These are phyloP conservation scores for Polyommatus iphigenia DNA, from an alignment of 2,888 invertebrate genomes.

Conservation along the genomic window DNA sequence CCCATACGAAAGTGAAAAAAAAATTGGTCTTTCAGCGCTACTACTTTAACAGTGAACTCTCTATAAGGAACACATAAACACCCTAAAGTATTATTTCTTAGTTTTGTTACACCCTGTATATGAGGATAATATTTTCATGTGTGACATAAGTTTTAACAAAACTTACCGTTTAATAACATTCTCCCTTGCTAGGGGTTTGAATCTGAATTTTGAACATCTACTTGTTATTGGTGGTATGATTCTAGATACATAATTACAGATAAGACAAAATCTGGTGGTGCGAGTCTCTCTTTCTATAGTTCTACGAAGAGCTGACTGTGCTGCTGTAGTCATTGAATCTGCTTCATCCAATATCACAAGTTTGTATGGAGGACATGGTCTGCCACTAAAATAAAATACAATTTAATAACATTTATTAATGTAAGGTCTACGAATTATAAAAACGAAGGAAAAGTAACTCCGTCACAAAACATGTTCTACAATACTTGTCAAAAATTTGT, in stretches of 20 bases:
- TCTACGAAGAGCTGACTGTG: slow-evolving; percentile 96
- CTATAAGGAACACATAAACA: too few species aligned
- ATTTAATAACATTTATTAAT: background rate
- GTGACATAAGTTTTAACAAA: background rate
- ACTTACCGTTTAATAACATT: slow-evolving; percentile 82
- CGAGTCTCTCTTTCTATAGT: slow-evolving; percentile 98
- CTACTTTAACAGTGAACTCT: too few species aligned
- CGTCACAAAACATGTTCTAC: too few species aligned
- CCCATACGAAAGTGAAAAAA: too few species aligned
- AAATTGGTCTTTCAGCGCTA: too few species aligned
- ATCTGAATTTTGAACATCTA: slow-evolving; percentile 98
- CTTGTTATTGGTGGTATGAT: slow-evolving; percentile 99
- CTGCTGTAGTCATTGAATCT: slow-evolving; percentile 98
- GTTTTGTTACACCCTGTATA: too few species aligned
- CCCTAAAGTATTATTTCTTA: too few species aligned
- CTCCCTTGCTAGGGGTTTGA: slow-evolving; percentile 91
- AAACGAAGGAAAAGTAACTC: too few species aligned
- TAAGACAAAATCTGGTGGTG: slow-evolving; percentile 97
- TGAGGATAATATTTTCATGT: too few species aligned
- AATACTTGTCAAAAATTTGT: too few species aligned
- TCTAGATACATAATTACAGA: slow-evolving; percentile 98
- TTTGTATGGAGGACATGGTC: slow-evolving; percentile 96
- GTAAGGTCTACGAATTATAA: background rate
- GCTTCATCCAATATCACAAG: slow-evolving; percentile 99
- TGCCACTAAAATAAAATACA: slow-evolving; percentile 80